These are phyloP conservation scores for Hippopotamyrus pictus DNA, from an alignment of 2,797 vertebrate species.

Conservation along the genomic window DNA sequence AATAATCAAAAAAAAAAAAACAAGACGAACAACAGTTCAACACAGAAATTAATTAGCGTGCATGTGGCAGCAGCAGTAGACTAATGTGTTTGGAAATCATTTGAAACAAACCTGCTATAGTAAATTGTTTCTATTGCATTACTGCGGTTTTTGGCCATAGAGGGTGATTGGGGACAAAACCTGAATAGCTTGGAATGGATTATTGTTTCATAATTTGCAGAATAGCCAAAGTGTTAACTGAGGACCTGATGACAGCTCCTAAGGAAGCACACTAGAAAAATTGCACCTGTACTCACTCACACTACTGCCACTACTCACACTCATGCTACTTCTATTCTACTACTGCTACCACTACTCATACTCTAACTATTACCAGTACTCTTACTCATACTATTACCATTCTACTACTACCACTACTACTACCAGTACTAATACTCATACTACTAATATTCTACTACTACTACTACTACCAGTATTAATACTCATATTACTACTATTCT, in stretches of 20 bases:
- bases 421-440: not conserved
- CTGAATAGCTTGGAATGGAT: not conserved
- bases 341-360: not conserved
- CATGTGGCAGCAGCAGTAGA: slow-evolving; percentile 40
- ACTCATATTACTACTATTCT: not conserved
- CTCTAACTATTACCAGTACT: not conserved
- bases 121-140: slow-evolving; percentile 47
- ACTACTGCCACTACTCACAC: not conserved
- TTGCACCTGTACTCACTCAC: not conserved
- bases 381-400: not conserved
- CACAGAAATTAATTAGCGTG: slow-evolving; percentile 40
- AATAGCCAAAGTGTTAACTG: not conserved
- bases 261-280: not conserved
- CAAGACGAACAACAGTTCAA: not conserved
- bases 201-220: not conserved
- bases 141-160: not conserved
- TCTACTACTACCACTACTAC: not conserved
- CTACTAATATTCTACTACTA: not conserved
- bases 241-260: not conserved
- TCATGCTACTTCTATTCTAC: not conserved
- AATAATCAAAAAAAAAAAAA: slow-evolving; percentile 33
- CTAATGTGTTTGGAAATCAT: slow-evolving; percentile 47
- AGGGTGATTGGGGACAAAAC: slow-evolving; percentile 13
- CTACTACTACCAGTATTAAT: not conserved
- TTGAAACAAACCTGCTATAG: slow-evolving; percentile 53